Evolutionary conservation across 2,113 vertebrate genomes (phyloP).

Genomic region (Upupa epops): DNA sequence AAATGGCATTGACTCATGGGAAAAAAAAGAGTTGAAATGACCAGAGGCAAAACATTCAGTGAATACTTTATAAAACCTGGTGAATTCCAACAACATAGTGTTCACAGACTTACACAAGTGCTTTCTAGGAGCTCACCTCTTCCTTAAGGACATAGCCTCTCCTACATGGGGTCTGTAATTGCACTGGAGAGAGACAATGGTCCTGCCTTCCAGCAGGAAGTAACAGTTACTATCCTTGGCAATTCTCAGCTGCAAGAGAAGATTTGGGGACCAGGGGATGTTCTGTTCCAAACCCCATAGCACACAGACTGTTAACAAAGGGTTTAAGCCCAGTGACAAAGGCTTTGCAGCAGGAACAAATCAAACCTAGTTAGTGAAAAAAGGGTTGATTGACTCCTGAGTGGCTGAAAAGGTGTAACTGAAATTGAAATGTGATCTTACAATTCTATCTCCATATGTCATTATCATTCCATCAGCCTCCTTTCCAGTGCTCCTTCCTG

Average conservation of each 20-base stretch:
- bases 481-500: not conserved
- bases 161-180: not conserved
- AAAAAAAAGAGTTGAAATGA: not conserved
- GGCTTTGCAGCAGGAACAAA: slow-evolving; percentile 48
- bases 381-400: slow-evolving; percentile 11
- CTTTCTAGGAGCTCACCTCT: not conserved
- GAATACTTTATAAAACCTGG: not conserved
- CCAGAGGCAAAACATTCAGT: not conserved
- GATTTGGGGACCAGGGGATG: not conserved
- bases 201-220: fast-evolving
- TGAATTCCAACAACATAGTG: not conserved
- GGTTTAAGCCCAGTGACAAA: not conserved
- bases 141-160: not conserved
- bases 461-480: slow-evolving; percentile 46
- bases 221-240: too few species aligned
- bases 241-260: not conserved
- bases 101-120: not conserved
- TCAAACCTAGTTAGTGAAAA: slow-evolving; percentile 19
- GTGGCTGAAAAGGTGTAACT: not conserved
- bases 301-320: not conserved
- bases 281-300: not conserved
- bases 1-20: not conserved
- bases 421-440: not conserved
- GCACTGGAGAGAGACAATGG: not conserved
- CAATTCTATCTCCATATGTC: not conserved